Base-by-base conservation (phyloP, 64 coral and sea anemone species). In the Orbicella faveolata region DNA sequence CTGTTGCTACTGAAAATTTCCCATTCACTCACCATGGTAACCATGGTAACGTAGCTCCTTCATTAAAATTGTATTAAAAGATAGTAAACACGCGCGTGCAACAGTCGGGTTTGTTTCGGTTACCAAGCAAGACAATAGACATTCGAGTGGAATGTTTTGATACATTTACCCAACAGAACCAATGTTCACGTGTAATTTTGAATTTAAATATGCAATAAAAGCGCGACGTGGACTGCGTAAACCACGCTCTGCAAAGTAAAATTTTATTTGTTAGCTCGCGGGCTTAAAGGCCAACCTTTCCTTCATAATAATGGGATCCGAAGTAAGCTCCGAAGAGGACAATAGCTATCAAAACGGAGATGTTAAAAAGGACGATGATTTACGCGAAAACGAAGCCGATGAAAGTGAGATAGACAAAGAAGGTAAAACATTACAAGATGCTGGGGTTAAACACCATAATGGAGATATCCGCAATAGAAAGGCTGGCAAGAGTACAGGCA, bases 141-240 rank as follows among this genome's bases (percentile, higher is more conserved):
- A 37, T 84, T 36, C 13, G 18, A 2, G 19, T 72, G 23, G 81
- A 83, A 83, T 83, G 80, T 65, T 39, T 65, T 65, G 26, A 37
- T 18, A 37, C 61, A 66, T 37, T 36, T 4, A 70, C 20, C 35
- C 34, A 19, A n/a, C n/a, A 76, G 18, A 51, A 80, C 68, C 20
- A 34, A 66, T 83, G 80, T 67, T 83, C 81, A 84, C 63, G 81
- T 84, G 81, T 84, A 69, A 69, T 84, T 84, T 84, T 84, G 63
- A 84, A 69, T 84, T 84, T 84, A 84, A 84, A 84, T 70, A 23
- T 19, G 36, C 20, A 44, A 84, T 14, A 17, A 68, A 26, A 51
- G 12, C 4, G 33, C 80, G 17, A 83, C 81, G 81, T 84, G 81
- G 81, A 84, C 64, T 67, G 64, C 18, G 64, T 67, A 19, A 67